Evolutionary conservation across 2,113 vertebrate species (phyloP).

Genomic region (Harpagus bidentatus): DNA sequence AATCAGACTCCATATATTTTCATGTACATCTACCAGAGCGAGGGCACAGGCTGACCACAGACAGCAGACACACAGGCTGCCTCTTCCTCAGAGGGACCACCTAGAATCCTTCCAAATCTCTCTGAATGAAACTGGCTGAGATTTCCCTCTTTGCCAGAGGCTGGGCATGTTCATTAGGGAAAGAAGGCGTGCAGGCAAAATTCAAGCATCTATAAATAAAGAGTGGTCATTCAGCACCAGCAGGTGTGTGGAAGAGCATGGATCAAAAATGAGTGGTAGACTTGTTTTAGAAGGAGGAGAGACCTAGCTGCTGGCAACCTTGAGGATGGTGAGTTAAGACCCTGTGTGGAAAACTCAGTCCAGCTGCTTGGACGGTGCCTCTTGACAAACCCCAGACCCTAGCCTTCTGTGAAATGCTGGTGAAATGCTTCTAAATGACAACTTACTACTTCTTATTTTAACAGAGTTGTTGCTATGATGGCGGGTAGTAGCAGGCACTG

Average conservation of each 20-base stretch:
- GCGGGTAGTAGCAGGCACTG: background rate
- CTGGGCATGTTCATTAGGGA: background rate
- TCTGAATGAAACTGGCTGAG: background rate
- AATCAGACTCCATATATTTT: background rate
- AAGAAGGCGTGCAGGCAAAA: background rate
- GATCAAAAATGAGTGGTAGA: background rate
- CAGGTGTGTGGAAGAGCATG: rapidly evolving
- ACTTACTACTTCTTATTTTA: background rate
- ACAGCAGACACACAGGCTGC: background rate
- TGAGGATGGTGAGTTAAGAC: background rate
- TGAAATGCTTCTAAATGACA: background rate
- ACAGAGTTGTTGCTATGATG: background rate
- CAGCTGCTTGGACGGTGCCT: background rate
- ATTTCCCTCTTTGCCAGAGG: background rate
- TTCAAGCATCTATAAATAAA: background rate
- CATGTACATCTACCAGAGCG: background rate
- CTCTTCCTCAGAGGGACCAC: background rate
- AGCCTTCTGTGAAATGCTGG: background rate
- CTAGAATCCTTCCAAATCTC: background rate
- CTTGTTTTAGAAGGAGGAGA: background rate
- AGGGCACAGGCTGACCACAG: background rate
- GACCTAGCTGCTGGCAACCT: background rate
- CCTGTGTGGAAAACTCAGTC: background rate
- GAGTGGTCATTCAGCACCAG: background rate
- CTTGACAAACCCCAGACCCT: rapidly evolving